Conservation (phyloP, 2,888 invertebrate genomes). For the Candidula unifasciata region DNA sequence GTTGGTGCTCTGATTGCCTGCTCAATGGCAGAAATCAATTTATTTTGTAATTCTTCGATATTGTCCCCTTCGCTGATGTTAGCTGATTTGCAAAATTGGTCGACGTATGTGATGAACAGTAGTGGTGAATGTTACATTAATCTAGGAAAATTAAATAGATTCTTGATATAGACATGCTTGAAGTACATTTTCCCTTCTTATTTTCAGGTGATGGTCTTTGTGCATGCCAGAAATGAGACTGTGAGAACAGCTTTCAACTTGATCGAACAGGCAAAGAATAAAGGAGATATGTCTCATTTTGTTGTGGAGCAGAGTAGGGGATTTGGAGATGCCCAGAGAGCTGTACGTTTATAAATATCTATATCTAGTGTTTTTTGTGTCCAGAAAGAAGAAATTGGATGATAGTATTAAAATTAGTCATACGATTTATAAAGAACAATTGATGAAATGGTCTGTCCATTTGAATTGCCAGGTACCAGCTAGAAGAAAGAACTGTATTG, state of each 20-base stretch:
- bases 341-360: constrained; percentile 58
- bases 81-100: no score
- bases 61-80: no score
- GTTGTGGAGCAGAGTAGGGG: constrained; percentile 64
- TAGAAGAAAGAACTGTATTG: no score
- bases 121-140: not conserved
- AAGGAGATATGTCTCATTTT: constrained; percentile 72
- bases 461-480: no score
- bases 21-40: no score
- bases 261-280: constrained; percentile 83
- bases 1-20: no score
- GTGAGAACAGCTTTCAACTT: constrained; percentile 90
- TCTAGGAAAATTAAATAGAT: not conserved
- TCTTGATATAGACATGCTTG: not conserved
- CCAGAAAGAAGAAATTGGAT: no score
- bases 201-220: constrained; percentile 92
- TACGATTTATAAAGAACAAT: not conserved
- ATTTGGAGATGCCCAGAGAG: constrained; percentile 84
- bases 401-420: no score
- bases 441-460: not conserved
- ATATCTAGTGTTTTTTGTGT: no score
- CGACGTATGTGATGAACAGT: no score
- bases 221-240: constrained; percentile 97
- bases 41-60: no score
- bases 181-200: not conserved